A percentile compares a stretch with the other conserved stretches of the same genome.
Evolutionary conservation across 1,140 invertebrate species (phyloP).

Genomic region (Trachelipus rathkii): DNA sequence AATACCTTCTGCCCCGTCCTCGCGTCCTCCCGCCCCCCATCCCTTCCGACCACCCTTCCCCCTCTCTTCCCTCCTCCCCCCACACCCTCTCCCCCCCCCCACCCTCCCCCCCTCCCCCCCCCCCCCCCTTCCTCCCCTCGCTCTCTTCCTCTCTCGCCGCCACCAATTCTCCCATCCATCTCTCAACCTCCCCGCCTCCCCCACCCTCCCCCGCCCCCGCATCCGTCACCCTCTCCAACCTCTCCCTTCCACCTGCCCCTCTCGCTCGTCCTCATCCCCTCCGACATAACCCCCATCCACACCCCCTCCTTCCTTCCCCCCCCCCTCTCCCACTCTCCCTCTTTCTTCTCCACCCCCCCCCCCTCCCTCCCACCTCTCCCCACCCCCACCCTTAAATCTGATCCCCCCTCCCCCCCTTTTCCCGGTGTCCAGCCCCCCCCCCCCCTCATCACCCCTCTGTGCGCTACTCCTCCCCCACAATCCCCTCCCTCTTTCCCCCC

Average conservation of each 20-base stretch:
- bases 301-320: too few relatives aligned
- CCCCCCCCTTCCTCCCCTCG: too few relatives aligned
- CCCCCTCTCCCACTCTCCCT: background rate
- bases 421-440: too few relatives aligned
- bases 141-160: background rate
- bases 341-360: background rate
- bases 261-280: background rate
- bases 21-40: background rate
- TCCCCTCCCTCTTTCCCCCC: background rate
- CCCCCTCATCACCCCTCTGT: background rate
- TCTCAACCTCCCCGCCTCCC: background rate
- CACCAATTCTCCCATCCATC: background rate
- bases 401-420: background rate
- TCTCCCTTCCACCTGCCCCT: background rate
- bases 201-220: background rate
- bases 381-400: background rate
- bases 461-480: background rate
- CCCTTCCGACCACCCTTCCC: background rate
- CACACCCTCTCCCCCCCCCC: background rate
- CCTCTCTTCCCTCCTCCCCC: background rate
- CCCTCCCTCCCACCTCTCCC: background rate
- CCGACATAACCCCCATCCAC: background rate
- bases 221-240: background rate
- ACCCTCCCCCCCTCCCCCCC: background rate
- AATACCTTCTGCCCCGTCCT: background rate